A percentile compares a stretch with the other conserved stretches of the same genome.
phyloP scores from a whole-genome alignment of 2,113 vertebrate genomes.

The Cololabis saira region DNA sequence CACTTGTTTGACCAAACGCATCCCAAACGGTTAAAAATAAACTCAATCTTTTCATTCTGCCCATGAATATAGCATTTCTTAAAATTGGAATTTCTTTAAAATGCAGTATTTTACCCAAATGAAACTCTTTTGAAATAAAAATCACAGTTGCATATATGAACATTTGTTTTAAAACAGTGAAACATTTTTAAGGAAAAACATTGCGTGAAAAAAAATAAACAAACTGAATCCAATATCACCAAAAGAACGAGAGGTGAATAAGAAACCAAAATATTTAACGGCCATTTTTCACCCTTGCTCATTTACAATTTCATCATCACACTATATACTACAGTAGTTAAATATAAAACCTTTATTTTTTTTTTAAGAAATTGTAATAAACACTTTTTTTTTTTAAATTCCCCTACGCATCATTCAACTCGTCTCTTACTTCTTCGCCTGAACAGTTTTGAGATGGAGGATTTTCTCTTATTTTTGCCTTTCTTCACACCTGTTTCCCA shows the following conservation, averaged over 20 bases:
- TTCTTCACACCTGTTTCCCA: slow-evolving; percentile 72
- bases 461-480: slow-evolving; percentile 75
- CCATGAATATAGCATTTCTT: too few species aligned
- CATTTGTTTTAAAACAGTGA: too few species aligned
- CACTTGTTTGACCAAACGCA: slow-evolving; percentile 6
- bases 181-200: too few species aligned
- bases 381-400: slow-evolving; percentile 7
- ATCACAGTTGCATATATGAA: too few species aligned
- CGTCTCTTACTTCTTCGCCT: slow-evolving; percentile 76
- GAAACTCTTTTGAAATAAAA: too few species aligned
- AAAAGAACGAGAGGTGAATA: too few species aligned
- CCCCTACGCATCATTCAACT: slow-evolving; percentile 59
- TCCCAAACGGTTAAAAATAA: neutral
- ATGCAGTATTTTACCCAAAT: too few species aligned
- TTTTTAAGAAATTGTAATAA: neutral
- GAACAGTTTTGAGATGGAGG: slow-evolving; percentile 81
- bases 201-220: too few species aligned
- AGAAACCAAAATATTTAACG: too few species aligned
- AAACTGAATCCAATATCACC: too few species aligned
- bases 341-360: slow-evolving; percentile 17
- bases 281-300: too few species aligned
- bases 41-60: neutral
- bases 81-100: too few species aligned
- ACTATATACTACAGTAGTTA: neutral
- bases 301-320: neutral